phyloP scores from a whole-genome alignment of 2,888 invertebrate species.

The Dryadula phaetusa region DNA sequence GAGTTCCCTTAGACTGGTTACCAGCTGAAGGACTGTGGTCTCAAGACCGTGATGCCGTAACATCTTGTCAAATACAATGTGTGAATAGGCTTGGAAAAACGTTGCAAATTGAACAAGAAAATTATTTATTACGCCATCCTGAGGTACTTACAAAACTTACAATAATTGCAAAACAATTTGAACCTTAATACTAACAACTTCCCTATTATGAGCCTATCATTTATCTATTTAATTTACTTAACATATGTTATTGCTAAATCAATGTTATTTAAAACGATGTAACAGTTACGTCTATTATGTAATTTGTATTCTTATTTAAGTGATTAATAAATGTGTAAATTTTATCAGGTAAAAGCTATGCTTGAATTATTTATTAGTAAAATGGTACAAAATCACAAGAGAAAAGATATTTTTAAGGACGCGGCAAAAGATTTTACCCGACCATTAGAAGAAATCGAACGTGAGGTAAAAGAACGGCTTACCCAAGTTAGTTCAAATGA shows the following conservation, averaged over 20 bases:
- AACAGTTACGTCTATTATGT: too few species aligned
- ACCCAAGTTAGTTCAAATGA: slow-evolving; percentile 51
- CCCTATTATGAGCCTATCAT: too few species aligned
- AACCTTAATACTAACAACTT: too few species aligned
- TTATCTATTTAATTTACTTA: too few species aligned
- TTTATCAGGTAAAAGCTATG: slow-evolving; percentile 61
- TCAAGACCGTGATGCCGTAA: slow-evolving; percentile 60
- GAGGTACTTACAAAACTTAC: slow-evolving; percentile 59
- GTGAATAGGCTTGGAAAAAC: slow-evolving; percentile 58
- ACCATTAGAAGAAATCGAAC: slow-evolving; percentile 57
- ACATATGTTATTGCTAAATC: too few species aligned
- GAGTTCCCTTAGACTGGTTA: slow-evolving; percentile 52
- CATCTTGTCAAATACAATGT: slow-evolving; percentile 62
- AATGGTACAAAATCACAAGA: slow-evolving; percentile 53
- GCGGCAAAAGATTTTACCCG: slow-evolving; percentile 62
- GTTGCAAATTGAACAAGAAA: slow-evolving; percentile 70
- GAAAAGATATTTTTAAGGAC: slow-evolving; percentile 56
- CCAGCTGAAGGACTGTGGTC: slow-evolving; percentile 62
- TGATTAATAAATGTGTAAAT: neutral
- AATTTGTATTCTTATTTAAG: too few species aligned
- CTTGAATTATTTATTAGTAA: slow-evolving; percentile 60
- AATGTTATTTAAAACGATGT: too few species aligned
- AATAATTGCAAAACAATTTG: too few species aligned
- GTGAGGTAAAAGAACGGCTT: slow-evolving; percentile 57
- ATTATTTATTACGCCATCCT: slow-evolving; percentile 66